These are phyloP conservation scores for Solen grandis DNA, from an alignment of 1,140 invertebrate species.

Conservation along the genomic window DNA sequence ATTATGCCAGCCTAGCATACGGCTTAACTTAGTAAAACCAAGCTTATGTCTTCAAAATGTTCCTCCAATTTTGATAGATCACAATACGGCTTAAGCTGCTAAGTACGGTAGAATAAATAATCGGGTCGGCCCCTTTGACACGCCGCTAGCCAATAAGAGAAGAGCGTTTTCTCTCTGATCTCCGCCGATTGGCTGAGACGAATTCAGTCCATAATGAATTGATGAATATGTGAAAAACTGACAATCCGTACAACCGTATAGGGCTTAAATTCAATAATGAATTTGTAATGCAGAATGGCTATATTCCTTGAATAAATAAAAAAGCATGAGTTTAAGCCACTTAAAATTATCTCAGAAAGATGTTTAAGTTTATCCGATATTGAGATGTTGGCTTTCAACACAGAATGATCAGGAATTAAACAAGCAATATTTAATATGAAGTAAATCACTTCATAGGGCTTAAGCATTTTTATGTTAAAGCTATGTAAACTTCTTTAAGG, in stretches of 20 bases:
- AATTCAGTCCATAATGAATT: conserved; percentile 10
- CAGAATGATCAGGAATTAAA: conserved; percentile 8
- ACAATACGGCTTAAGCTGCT: conserved; percentile 42
- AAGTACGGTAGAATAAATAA: conserved; percentile 57
- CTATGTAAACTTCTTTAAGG: conserved; percentile 14
- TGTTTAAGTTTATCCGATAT: conserved; percentile 55
- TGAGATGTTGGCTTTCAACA: conserved; percentile 23
- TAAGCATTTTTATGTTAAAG: conserved; percentile 24
- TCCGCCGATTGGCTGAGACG: conserved; percentile 8
- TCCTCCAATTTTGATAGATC: conserved; percentile 57
- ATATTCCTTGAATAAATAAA: conserved; percentile 36
- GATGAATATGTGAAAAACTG: neutral
- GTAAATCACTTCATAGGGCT: conserved; percentile 50
- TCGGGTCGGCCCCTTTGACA: conserved; percentile 31
- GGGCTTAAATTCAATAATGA: neutral
- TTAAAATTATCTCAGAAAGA: conserved; percentile 41
- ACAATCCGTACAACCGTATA: neutral
- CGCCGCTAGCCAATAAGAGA: conserved; percentile 27
- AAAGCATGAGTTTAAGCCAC: conserved; percentile 37
- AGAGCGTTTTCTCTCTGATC: neutral
- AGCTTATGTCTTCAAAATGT: conserved; percentile 60
- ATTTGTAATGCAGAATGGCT: neutral
- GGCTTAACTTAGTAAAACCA: conserved; percentile 44
- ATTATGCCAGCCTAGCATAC: conserved; percentile 32
- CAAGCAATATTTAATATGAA: conserved; percentile 34